A percentile compares a stretch with the other conserved stretches of the same genome.
phyloP scores from a whole-genome alignment of 2,113 vertebrate genomes.

The Scomber colias region DNA sequence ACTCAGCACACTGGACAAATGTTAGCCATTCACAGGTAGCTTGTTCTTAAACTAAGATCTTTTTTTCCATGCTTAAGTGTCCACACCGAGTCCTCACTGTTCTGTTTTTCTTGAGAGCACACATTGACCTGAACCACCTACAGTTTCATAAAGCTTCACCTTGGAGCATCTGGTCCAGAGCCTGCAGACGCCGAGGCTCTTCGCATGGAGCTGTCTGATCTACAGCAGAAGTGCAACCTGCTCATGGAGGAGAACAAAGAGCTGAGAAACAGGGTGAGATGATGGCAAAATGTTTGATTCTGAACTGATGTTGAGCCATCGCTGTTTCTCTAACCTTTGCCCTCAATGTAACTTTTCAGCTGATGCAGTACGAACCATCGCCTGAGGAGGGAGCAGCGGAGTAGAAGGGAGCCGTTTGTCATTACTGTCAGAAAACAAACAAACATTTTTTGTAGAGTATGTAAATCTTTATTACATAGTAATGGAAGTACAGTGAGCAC shows the following conservation, averaged over 20 bases:
- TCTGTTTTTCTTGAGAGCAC: too few relatives aligned
- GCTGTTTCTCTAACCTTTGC: conserved; percentile 4
- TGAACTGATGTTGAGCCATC: background rate
- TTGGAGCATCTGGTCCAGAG: conserved; percentile 87
- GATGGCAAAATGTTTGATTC: background rate
- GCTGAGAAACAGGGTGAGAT: conserved; percentile 89
- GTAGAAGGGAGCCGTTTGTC: conserved; percentile 55
- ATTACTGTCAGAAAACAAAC: background rate
- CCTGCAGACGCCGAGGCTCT: conserved; percentile 88
- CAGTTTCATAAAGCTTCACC: conserved; percentile 95
- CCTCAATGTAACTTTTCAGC: conserved; percentile 75
- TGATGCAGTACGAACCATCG: conserved; percentile 90
- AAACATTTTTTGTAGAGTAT: conserved; percentile 41
- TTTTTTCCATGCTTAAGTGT: too few relatives aligned
- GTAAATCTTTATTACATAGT: conserved; percentile 56
- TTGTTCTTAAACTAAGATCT: too few relatives aligned
- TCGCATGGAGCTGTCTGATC: conserved; percentile 89
- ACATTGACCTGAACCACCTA: conserved; percentile 78
- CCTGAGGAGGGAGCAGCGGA: conserved; percentile 86
- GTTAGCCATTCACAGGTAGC: too few relatives aligned
- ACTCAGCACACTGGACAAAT: too few relatives aligned
- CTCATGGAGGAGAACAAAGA: conserved; percentile 93
- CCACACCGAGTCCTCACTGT: too few relatives aligned
- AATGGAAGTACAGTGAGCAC: conserved; percentile 36
- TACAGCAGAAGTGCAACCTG: conserved; percentile 91